A percentile compares a stretch with the other conserved stretches of the same genome.
phyloP scores from a whole-genome alignment of 2,113 vertebrate genomes.

The Pituophis catenifer region DNA sequence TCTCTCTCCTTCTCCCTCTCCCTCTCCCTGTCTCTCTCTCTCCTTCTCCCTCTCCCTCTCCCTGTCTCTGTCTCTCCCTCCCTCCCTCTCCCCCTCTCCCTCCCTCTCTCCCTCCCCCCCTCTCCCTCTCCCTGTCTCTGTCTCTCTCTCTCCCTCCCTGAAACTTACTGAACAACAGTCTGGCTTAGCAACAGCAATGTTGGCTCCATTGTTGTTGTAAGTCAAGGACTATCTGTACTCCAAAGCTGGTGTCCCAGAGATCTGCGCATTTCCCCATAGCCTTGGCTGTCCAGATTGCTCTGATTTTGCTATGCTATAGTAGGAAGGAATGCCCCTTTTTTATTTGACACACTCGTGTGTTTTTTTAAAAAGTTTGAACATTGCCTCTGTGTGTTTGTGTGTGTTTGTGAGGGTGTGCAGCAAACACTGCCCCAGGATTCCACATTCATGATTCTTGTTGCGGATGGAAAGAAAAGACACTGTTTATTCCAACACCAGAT shows the following conservation, averaged over 20 bases:
- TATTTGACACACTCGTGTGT: background rate
- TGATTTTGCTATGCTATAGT: background rate
- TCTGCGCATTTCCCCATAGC: background rate
- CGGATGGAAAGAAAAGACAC: background rate
- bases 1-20: no score
- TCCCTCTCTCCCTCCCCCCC: no score
- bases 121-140: no score
- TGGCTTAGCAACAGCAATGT: background rate
- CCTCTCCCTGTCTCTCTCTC: no score
- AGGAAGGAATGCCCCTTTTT: background rate
- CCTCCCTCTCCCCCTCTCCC: no score
- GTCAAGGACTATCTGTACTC: background rate
- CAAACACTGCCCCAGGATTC: background rate
- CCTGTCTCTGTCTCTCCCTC: no score
- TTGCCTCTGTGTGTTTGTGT: background rate
- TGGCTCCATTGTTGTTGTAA: background rate
- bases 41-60: no score
- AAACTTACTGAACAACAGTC: rapidly evolving
- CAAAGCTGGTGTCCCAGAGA: background rate
- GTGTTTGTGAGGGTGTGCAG: background rate
- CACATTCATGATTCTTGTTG: background rate
- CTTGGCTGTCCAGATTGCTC: no score
- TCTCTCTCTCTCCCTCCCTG: no score
- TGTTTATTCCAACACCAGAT: background rate
- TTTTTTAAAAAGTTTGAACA: background rate